phyloP scores from a whole-genome alignment of 2,888 invertebrate species.

The Phalera bucephala region DNA sequence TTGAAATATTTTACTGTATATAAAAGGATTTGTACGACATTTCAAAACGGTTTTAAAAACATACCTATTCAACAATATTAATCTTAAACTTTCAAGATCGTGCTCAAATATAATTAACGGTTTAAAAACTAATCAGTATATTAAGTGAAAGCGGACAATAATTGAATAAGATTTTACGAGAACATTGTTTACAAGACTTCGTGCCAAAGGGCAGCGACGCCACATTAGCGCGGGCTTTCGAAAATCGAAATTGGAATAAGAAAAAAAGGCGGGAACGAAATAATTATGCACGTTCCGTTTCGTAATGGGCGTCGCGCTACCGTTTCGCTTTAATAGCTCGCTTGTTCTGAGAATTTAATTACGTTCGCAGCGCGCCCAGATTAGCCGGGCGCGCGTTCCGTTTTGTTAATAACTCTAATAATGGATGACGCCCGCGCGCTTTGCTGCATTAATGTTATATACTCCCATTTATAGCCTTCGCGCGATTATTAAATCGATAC shows the following conservation, averaged over 20 bases:
- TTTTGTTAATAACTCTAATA: constrained; percentile 80
- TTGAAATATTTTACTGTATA: no score
- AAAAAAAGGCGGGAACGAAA: constrained; percentile 80
- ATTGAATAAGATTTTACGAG: constrained; percentile 79
- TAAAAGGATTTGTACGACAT: no score
- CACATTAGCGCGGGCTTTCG: constrained; percentile 73
- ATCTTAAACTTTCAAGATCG: constrained; percentile 24
- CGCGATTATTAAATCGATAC: constrained; percentile 39
- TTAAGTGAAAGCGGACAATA: constrained; percentile 59
- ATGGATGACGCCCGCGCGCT: constrained; percentile 69
- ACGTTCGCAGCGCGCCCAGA: constrained; percentile 70
- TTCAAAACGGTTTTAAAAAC: no score
- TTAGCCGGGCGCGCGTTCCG: constrained; percentile 73
- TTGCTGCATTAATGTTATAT: constrained; percentile 47
- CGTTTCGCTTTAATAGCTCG: constrained; percentile 80
- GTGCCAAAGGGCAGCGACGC: constrained; percentile 71
- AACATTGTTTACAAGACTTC: constrained; percentile 77
- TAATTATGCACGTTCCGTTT: constrained; percentile 82
- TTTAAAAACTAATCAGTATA: constrained; percentile 64
- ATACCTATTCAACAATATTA: no score
- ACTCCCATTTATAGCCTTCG: constrained; percentile 41
- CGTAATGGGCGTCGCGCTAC: constrained; percentile 80
- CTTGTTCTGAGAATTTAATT: constrained; percentile 82
- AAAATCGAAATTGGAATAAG: constrained; percentile 71
- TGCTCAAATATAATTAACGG: constrained; percentile 51